Conservation (phyloP, 1,140 invertebrate genomes). For the Heliconius himera region DNA sequence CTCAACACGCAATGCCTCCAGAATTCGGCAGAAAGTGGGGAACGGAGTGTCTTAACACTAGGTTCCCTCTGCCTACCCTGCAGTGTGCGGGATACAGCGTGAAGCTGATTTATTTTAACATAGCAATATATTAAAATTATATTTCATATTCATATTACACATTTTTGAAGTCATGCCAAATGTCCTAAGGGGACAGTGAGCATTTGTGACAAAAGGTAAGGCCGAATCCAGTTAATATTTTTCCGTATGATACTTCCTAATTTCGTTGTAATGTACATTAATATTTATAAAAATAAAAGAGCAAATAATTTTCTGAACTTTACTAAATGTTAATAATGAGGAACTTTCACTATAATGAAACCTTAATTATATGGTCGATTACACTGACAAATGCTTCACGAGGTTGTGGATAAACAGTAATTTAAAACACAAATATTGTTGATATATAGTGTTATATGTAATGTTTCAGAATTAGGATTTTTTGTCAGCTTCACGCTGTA, state of each 20-base stretch:
- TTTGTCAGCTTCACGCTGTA: background rate
- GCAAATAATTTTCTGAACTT: background rate
- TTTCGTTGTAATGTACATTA: background rate
- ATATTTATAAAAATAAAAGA: background rate
- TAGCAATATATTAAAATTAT: too few species aligned
- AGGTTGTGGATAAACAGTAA: constrained; percentile 32
- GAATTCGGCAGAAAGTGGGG: too few species aligned
- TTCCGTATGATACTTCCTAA: background rate
- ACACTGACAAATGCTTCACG: constrained; percentile 33
- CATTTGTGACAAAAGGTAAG: background rate
- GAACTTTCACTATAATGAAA: constrained; percentile 23
- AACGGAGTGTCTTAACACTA: too few species aligned
- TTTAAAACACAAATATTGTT: background rate
- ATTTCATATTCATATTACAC: background rate
- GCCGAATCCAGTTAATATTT: background rate
- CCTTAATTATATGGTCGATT: constrained; percentile 55
- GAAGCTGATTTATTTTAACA: too few species aligned
- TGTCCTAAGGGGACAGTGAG: background rate
- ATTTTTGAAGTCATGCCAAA: background rate
- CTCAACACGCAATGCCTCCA: too few species aligned
- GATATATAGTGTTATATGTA: background rate
- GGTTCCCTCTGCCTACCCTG: too few species aligned
- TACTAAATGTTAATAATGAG: constrained; percentile 20
- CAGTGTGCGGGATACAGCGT: too few species aligned
- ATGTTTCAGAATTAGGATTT: background rate